Percentiles rank a stretch among this genome's conserved stretches.
phyloP scores from a whole-genome alignment of 2,888 invertebrate genomes.

The Therioaphis trifolii region DNA sequence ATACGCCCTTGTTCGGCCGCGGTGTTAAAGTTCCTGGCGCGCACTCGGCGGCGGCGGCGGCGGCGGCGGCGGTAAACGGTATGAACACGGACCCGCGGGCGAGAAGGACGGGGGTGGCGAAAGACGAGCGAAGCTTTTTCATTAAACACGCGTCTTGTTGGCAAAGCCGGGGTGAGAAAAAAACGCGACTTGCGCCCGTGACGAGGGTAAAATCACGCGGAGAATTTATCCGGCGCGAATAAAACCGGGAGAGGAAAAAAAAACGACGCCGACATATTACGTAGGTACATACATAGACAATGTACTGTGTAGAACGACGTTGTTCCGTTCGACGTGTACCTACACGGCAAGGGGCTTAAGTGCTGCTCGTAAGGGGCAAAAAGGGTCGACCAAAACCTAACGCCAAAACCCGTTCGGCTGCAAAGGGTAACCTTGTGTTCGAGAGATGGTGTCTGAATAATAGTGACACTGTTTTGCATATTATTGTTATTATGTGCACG shows the following conservation, averaged over 20 bases:
- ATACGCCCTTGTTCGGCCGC: no score
- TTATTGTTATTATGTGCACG: background rate
- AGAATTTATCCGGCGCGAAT: background rate
- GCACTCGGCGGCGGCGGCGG: no score
- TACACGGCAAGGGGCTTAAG: background rate
- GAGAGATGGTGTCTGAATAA: conserved; percentile 44
- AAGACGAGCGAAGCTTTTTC: conserved; percentile 14
- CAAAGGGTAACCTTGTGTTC: conserved; percentile 11
- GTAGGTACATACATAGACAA: no score
- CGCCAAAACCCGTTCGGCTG: conserved; percentile 19
- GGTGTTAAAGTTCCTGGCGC: no score
- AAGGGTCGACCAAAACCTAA: conserved; percentile 34
- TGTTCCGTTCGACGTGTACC: background rate
- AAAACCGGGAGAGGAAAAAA: background rate
- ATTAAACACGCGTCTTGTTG: conserved; percentile 27
- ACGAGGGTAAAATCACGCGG: conserved; percentile 37
- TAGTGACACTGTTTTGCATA: conserved; percentile 49
- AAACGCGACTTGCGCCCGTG: background rate
- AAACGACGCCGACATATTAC: no score
- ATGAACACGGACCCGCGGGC: background rate
- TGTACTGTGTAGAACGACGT: conserved; percentile 19
- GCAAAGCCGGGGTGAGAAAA: no score
- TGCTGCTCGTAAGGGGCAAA: conserved; percentile 5
- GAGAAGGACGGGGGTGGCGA: no score
- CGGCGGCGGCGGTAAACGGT: no score